phyloP scores from a whole-genome alignment of 1,140 invertebrate species.

The fruit fly (Drosophila melanogaster) region DNA sequence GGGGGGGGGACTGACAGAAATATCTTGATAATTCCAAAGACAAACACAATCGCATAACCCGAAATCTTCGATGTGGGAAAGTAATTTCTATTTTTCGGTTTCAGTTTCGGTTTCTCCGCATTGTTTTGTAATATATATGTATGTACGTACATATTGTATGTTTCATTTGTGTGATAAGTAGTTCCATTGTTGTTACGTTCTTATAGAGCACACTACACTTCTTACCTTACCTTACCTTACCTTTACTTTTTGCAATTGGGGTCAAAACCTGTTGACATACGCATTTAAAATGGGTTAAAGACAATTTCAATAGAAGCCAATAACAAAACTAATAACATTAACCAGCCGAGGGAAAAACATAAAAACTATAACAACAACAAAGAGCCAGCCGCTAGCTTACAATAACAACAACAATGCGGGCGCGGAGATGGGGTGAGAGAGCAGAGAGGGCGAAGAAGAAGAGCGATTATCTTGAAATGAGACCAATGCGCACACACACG shows the following conservation, averaged over 20 bases:
- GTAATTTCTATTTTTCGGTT: slow-evolving; percentile 25
- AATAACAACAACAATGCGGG: slow-evolving; percentile 55
- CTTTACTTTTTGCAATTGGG: slow-evolving; percentile 52
- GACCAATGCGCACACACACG: slow-evolving; percentile 66
- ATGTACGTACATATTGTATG: no score
- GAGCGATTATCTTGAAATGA: slow-evolving; percentile 80
- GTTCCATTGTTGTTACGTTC: neutral
- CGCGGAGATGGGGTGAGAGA: slow-evolving; percentile 1
- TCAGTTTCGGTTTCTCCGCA: slow-evolving; percentile 15
- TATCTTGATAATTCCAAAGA: slow-evolving; percentile 33
- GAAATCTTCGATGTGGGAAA: slow-evolving; percentile 39
- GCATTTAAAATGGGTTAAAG: slow-evolving; percentile 65
- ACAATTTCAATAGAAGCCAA: slow-evolving; percentile 64
- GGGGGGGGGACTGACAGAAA: slow-evolving; percentile 3
- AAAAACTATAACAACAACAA: slow-evolving; percentile 49
- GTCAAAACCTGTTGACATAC: slow-evolving; percentile 80
- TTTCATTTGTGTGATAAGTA: no score
- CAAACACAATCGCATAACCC: slow-evolving; percentile 37
- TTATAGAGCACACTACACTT: neutral
- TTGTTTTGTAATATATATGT: slow-evolving; percentile 6
- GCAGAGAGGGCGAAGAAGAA: neutral
- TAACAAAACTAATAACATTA: slow-evolving; percentile 72
- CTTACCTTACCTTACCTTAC: neutral
- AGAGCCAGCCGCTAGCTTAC: slow-evolving; percentile 73
- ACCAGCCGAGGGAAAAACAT: slow-evolving; percentile 48